Percentiles rank a stretch among this genome's conserved stretches.
Conservation (phyloP, 2,888 invertebrate genomes). For the Thysanoteuthis rhombus region DNA sequence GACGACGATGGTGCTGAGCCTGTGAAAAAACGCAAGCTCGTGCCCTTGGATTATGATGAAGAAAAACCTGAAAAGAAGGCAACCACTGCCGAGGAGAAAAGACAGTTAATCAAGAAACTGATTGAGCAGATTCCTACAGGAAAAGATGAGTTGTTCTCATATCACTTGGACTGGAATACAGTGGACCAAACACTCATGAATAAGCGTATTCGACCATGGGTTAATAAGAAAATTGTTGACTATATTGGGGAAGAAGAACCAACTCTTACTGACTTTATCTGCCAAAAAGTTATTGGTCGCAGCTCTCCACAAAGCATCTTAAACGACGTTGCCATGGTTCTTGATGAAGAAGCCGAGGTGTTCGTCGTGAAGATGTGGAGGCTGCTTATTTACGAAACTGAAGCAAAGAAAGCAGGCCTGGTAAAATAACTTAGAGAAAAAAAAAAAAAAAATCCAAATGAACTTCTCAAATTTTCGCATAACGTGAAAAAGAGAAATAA, state of each 20-base stretch:
- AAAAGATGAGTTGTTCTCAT: conserved; percentile 94
- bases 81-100: conserved; percentile 82
- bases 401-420: conserved; percentile 94
- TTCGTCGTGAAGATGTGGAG: conserved; percentile 99
- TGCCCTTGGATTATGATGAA: conserved; percentile 62
- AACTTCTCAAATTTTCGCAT: background rate
- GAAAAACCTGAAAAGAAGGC: conserved; percentile 56
- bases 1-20: conserved; percentile 71
- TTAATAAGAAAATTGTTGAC: conserved; percentile 99
- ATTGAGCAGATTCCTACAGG: conserved; percentile 99
- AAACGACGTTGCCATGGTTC: conserved; percentile 98
- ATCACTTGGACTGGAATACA: conserved; percentile 90
- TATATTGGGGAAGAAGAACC: conserved; percentile 99
- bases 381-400: conserved; percentile 97
- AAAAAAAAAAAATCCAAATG: background rate
- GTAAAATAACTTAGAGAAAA: conserved; percentile 71
- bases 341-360: conserved; percentile 99
- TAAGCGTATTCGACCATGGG: conserved; percentile 97
- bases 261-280: conserved; percentile 98
- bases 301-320: conserved; percentile 93
- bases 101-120: conserved; percentile 93
- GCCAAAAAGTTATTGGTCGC: conserved; percentile 94
- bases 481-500: background rate
- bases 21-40: conserved; percentile 79
- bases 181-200: conserved; percentile 87